These are phyloP conservation scores for Catostomus latipinnis DNA, from an alignment of 2,797 vertebrate genomes.

Conservation along the genomic window DNA sequence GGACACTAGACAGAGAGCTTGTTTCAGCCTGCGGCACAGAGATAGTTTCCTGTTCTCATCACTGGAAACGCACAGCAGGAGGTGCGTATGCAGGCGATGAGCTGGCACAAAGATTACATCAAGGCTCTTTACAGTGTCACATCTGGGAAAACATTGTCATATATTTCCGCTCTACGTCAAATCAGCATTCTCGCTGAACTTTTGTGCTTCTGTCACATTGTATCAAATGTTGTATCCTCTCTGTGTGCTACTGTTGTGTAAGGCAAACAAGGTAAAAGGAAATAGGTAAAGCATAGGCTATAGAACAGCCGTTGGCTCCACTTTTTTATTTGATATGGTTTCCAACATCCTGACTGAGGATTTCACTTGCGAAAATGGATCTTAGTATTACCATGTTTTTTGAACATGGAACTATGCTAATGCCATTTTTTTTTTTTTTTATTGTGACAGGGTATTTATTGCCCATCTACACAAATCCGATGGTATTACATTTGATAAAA, in stretches of 20 bases:
- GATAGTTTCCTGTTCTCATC: neutral
- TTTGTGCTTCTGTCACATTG: neutral
- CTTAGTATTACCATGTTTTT: too few relatives aligned
- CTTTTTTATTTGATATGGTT: too few relatives aligned
- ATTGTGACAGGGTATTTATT: too few relatives aligned
- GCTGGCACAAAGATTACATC: neutral
- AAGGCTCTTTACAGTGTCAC: too few relatives aligned
- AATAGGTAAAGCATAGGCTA: too few relatives aligned
- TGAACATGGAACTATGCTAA: too few relatives aligned
- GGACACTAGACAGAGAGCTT: neutral
- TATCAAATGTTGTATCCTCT: neutral
- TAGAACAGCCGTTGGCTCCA: neutral
- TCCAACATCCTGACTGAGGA: too few relatives aligned
- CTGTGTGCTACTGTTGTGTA: neutral
- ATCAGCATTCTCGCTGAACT: neutral
- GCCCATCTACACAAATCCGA: too few relatives aligned
- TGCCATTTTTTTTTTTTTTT: too few relatives aligned
- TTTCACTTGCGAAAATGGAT: too few relatives aligned
- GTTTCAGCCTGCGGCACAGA: constrained; percentile 4
- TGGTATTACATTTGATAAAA: too few relatives aligned
- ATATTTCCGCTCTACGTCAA: neutral
- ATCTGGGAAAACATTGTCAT: neutral
- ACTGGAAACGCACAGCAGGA: constrained; percentile 6
- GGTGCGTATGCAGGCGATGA: neutral
- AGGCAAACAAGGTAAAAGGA: neutral